Evolutionary conservation across 1,140 invertebrate species (phyloP), one percentile per base, ranked within the genome.

Genomic region (Nasonia longicornis): DNA sequence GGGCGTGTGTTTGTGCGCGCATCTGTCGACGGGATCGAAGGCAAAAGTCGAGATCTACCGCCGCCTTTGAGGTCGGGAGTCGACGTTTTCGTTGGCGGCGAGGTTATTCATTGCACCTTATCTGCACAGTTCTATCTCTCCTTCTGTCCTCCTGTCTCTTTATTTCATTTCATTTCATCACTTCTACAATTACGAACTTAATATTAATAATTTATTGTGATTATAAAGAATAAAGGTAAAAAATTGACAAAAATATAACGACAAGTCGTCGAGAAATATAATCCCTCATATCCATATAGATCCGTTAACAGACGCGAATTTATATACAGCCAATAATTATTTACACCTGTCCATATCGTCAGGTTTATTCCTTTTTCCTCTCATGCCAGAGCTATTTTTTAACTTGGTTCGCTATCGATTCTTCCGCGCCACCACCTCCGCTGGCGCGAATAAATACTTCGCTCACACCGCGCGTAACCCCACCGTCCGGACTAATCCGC

Each of bases 71-170:
- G 29, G 31, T 84, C 80, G 83, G 81, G 80, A 86, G 86, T 20
- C 16, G 52, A 58, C 52, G 52, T 16, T 58, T 20, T 64, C 64
- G 6, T 77, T 74, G 45, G 73, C 80, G 78, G 48, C 38, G 48
- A 70, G 38, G 45, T 66, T 67, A 81, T 83, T 84, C 75, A 82
- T 84, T 85, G 86, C 88, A 89, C 88, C 83, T 87, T 88, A 85
- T 86, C 81, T 86, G 86, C 87, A 89, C 87, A 84, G 73, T 73
- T 84, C 79, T 87, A 84, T 85, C 81, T 85, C 42, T 83, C 74
- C 80, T 71, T 84, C 66, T 77, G 3, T 80, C 79, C 83, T 69
- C 71, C 52, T 72, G 71, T 77, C 52, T 69, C 29, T 63, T 67
- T 58, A 75, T 70, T 75, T 45, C 20, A 26, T 26, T 26, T 31